Evolutionary conservation across 2,113 vertebrate species (phyloP), one percentile per base, ranked within the genome.

Genomic region (Lasiurus borealis): DNA sequence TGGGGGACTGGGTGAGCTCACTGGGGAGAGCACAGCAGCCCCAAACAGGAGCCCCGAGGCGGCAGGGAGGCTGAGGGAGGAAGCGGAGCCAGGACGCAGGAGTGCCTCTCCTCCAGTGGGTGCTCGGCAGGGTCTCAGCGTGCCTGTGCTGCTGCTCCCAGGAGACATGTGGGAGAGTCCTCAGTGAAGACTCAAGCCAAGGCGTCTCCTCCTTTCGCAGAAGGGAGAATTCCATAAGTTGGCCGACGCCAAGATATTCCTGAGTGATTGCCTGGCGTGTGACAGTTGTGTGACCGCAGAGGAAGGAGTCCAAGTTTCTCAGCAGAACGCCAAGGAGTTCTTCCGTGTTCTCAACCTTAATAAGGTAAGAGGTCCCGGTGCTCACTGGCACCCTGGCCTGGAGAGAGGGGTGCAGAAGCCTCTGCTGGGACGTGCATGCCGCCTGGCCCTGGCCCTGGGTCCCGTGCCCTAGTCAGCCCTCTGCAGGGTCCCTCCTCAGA

Each of bases 211-310:
- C 96, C 31, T 13, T 66, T 71, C 29, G 1, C 44, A 99, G 99
- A 98, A 98, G 93, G 98, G 97, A 81, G 99, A 99, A 64, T 98
- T 98, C 88, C 96, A 98, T 84, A 97, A 96, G 0, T 66, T 99
- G 96, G 98, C 98, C 83, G 97, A 98, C 82, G 98, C 98, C 96
- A 98, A 98, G 96, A 95, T 99, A 97, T 97, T 99, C 96, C 98
- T 99, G 97, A 99, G 99, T 0, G 99, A 99, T 52, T 99, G 99
- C 97, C 97, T 99, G 97, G 99, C 99, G 0, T 99, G 99, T 95
- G 99, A 99, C 2, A 99, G 98, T 77, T 99, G 99, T 46, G 96
- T 99, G 84, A 99, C 99, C 0, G 97, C 98, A 0, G 99, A 99
- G 59, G 99, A 99, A 97, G 98, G 98, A 76, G 96, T 97, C 93